Evolutionary conservation across 2,113 vertebrate species (phyloP), one percentile per base, ranked within the genome.

Genomic region (Megaceryle torquata): DNA sequence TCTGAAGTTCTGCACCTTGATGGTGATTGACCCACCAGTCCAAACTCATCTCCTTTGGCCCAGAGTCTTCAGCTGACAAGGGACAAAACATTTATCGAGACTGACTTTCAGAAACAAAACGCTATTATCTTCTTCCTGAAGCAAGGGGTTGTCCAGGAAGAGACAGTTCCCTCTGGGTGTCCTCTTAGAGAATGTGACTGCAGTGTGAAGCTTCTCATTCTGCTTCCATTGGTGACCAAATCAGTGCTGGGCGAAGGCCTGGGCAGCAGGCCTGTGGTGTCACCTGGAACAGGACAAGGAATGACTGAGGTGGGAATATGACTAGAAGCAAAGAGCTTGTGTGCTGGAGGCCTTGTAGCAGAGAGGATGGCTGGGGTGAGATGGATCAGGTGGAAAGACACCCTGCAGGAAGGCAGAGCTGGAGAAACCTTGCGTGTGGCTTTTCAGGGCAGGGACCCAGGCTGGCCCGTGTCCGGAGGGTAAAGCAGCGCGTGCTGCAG

Each of bases 381-480:
- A n/a, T 11, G 21, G 26, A 12, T 17, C 53, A 35, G 39, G 37
- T 12, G 20, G 64, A 64, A 48, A 81, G 63, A 35, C 24, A 44
- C 11, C 59, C 43, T 44, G 48, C 9, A 31, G 56, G 43, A 74
- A 56, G 22, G 21, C 50, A 64, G 70, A 64, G 26, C 31, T 46
- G 46, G 46, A 20, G 19, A 20, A 59, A 50, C 11, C 20, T 51
- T 13, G 5, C 3, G 31, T 6, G 21, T 0, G 0, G 7, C 9
- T 84, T 56, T 68, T 82, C 1, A 1, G 35, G 18, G 26, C 54
- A 25, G 43, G 43, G 37, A 54, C 33, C 14, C 31, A 56, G 57
- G 37, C 41, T 53, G n/a, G n/a, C 28, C 46, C 46, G 4, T 46
- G 46, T 46, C 46, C 9, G 19, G 70, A 24, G 0, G 6, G 56